A percentile compares a stretch with the other conserved stretches of the same genome.
Evolutionary conservation across 2,113 vertebrate genomes (phyloP).

Genomic region (Hemiprocne comata): DNA sequence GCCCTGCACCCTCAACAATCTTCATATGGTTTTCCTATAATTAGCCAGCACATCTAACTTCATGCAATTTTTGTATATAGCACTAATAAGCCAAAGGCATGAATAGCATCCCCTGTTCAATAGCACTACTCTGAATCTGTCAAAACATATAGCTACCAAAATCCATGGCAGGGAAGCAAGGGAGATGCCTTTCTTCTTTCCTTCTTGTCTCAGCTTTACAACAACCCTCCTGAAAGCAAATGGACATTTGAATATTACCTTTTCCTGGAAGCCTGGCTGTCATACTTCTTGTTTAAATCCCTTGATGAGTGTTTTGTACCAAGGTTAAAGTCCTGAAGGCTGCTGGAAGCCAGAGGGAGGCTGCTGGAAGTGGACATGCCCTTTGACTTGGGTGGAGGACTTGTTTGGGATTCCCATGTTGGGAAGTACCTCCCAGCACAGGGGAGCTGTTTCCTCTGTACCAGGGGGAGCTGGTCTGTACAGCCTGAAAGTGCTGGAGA

Average conservation of each 20-base stretch:
- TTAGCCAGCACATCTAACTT: background rate
- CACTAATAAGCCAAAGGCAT: background rate
- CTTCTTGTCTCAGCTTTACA: background rate
- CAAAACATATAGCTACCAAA: background rate
- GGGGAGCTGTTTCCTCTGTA: background rate
- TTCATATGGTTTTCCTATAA: background rate
- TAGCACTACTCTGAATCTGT: background rate
- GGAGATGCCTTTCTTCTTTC: background rate
- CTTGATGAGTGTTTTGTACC: background rate
- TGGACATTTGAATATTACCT: background rate
- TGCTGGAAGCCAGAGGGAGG: background rate
- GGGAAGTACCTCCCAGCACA: background rate
- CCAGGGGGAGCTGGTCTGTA: background rate
- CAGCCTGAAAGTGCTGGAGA: background rate
- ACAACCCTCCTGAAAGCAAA: background rate
- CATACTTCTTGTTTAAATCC: background rate
- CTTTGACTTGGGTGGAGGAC: background rate
- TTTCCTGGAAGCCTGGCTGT: background rate
- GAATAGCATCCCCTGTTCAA: background rate
- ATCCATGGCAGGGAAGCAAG: fast-evolving
- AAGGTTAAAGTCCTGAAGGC: background rate
- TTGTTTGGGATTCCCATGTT: background rate
- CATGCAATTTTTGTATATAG: background rate
- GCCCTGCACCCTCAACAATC: background rate
- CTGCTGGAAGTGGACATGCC: background rate